Evolutionary conservation across 2,888 invertebrate genomes (phyloP), one percentile per base, ranked within the genome.

Genomic region (Parelbella ahira): DNA sequence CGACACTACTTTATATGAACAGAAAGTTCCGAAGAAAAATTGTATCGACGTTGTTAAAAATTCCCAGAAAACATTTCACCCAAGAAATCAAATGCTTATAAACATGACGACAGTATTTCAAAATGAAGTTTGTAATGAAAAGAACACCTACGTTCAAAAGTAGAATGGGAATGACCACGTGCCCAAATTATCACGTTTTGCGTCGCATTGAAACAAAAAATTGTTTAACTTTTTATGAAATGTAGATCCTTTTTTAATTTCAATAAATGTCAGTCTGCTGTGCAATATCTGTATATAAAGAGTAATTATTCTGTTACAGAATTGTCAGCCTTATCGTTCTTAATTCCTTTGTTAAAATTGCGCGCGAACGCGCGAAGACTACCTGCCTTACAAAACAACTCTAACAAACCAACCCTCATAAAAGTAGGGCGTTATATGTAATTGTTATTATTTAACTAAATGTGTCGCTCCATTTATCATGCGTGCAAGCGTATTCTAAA

Each of bases 81-180:
- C n/a, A n/a, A n/a, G n/a, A n/a, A n/a, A n/a, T n/a, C n/a, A n/a
- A n/a, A n/a, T n/a, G n/a, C n/a, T n/a, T n/a, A n/a, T n/a, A n/a
- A n/a, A n/a, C n/a, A n/a, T n/a, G n/a, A n/a, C n/a, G n/a, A n/a
- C n/a, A n/a, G n/a, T n/a, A n/a, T n/a, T n/a, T n/a, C n/a, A n/a
- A n/a, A n/a, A n/a, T n/a, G n/a, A n/a, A n/a, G n/a, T n/a, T n/a
- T n/a, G n/a, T n/a, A n/a, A n/a, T 20, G 15, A 28, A 36, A 36
- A 34, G 13, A 34, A 25, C 10, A 29, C 15, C n/a, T n/a, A n/a
- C 9, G 7, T 29, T 37, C 5, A 13, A 29, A 28, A 37, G 10
- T 28, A 29, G 28, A 37, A 37, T 9, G n/a, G 4, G 23, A 37
- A 21, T 29, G 28, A 29, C 37, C 37, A 37, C 37, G 29, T 37